Conservation (phyloP, 2,888 invertebrate species). For the Hirtodrosophila duncani region DNA sequence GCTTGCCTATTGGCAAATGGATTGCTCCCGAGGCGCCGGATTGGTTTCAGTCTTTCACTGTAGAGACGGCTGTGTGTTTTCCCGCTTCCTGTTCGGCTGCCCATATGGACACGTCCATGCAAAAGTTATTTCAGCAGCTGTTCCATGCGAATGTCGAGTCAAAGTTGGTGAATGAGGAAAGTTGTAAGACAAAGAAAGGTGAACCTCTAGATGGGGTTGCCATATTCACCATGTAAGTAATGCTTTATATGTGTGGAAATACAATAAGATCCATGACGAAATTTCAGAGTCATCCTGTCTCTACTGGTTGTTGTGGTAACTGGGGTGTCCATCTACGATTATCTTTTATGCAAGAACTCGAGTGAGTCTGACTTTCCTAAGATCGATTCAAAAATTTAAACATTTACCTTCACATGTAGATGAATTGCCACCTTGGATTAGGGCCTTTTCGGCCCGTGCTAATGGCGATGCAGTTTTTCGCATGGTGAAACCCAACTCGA, state of each 20-base stretch:
- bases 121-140: constrained; percentile 23
- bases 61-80: constrained; percentile 55
- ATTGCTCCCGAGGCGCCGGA: constrained; percentile 2
- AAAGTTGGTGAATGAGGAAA: constrained; percentile 19
- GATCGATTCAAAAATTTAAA: no score
- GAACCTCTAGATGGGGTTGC: constrained; percentile 37
- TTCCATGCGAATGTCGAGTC: background rate
- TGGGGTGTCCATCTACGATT: constrained; percentile 39
- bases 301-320: constrained; percentile 19
- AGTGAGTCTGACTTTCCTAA: constrained; percentile 38
- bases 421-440: no score
- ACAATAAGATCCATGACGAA: background rate
- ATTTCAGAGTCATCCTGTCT: constrained; percentile 31
- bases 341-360: constrained; percentile 31
- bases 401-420: no score
- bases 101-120: constrained; percentile 37
- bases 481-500: constrained; percentile 17
- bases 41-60: no score
- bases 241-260: constrained; percentile 16
- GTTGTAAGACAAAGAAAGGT: constrained; percentile 23
- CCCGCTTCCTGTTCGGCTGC: constrained; percentile 49
- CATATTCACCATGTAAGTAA: constrained; percentile 63
- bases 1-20: constrained; percentile 21
- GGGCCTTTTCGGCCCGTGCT: no score
- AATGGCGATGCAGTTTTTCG: no score